Conservation (phyloP, 2,113 vertebrate species). For the Lagopus muta region DNA sequence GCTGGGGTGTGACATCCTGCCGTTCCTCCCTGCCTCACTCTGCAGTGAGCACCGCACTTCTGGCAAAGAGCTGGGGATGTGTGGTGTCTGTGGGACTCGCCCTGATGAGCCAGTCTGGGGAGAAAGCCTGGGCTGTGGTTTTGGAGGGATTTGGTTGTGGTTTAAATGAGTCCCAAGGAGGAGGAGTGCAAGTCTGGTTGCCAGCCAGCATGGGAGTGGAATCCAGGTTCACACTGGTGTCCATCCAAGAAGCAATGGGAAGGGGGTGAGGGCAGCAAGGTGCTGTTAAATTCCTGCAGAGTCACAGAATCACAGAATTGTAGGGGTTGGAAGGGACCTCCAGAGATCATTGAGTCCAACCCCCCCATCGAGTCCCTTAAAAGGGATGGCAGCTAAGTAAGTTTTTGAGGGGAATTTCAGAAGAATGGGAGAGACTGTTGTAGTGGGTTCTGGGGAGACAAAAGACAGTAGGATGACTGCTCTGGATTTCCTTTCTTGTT, state of each 20-base stretch:
- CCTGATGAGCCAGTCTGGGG: rapidly evolving
- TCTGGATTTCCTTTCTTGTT: neutral
- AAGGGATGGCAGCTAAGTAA: neutral
- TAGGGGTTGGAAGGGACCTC: too few relatives aligned
- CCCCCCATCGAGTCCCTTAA: neutral
- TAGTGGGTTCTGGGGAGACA: neutral
- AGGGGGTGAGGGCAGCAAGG: neutral
- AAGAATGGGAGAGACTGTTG: neutral
- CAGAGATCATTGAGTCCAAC: too few relatives aligned
- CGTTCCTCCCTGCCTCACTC: neutral
- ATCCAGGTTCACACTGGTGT: neutral
- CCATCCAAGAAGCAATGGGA: neutral
- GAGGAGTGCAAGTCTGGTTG: neutral
- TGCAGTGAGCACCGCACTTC: rapidly evolving
- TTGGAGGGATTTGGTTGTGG: rapidly evolving
- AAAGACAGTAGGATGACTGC: neutral
- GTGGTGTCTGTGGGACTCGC: rapidly evolving
- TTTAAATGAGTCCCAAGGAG: neutral
- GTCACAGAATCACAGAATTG: too few relatives aligned
- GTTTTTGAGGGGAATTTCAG: neutral
- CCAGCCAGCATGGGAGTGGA: neutral
- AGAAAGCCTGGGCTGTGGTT: neutral
- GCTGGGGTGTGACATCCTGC: neutral
- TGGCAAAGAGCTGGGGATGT: neutral
- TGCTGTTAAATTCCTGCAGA: neutral